phyloP scores from a whole-genome alignment of 2,113 vertebrate species.

The Hyperoodon ampullatus region DNA sequence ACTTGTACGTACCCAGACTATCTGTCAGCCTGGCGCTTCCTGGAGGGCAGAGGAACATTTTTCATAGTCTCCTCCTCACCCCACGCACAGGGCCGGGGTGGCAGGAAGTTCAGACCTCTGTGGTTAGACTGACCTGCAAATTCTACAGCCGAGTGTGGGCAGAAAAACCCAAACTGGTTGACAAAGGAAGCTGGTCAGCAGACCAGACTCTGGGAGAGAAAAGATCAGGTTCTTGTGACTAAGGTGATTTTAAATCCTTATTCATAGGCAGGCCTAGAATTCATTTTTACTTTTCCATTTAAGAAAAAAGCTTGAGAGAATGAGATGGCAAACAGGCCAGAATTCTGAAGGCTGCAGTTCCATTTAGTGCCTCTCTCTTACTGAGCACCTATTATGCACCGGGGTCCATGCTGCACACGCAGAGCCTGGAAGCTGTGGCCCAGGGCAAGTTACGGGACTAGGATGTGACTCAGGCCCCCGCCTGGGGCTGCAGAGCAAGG shows the following conservation, averaged over 20 bases:
- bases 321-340: neutral
- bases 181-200: neutral
- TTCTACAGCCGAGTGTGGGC: neutral
- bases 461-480: neutral
- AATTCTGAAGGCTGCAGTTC: neutral
- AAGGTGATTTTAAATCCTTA: neutral
- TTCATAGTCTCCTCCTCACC: neutral
- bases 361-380: neutral
- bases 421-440: neutral
- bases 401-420: accelerated
- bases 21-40: neutral
- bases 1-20: neutral
- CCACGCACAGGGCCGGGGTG: too few species aligned
- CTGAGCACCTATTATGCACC: neutral
- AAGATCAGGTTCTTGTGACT: neutral
- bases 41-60: neutral
- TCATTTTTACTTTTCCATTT: neutral
- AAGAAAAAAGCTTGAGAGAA: neutral
- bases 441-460: accelerated
- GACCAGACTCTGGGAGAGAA: neutral
- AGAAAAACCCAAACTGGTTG: too few species aligned
- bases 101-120: neutral
- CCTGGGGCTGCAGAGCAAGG: neutral
- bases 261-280: neutral
- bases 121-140: neutral